These are phyloP conservation scores for Macquaria ambigua DNA, from an alignment of 2,113 vertebrate genomes.

Conservation along the genomic window DNA sequence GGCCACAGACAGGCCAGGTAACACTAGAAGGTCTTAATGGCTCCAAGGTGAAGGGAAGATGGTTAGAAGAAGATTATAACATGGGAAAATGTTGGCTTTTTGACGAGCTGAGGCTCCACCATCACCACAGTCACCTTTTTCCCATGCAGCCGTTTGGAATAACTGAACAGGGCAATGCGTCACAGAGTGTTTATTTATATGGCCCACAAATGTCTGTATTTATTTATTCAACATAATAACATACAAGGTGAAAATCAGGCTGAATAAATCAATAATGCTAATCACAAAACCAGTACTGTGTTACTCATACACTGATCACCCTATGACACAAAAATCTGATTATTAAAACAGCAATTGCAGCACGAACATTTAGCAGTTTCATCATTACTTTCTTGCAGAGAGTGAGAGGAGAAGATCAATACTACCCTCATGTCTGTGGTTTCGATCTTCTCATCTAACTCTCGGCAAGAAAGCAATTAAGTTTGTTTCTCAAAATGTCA, in stretches of 20 bases:
- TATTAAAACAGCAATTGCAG: not conserved
- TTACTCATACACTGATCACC: not conserved
- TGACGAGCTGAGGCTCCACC: slow-evolving; percentile 32
- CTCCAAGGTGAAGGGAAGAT: slow-evolving; percentile 71
- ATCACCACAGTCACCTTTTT: slow-evolving; percentile 23
- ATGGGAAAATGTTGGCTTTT: slow-evolving; percentile 66
- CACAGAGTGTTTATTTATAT: not conserved
- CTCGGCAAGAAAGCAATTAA: too few species aligned
- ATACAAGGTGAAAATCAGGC: not conserved
- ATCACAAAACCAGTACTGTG: not conserved
- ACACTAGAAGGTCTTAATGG: slow-evolving; percentile 79
- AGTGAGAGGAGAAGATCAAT: too few species aligned
- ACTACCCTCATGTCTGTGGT: too few species aligned
- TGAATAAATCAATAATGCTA: not conserved
- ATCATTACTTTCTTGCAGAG: not conserved
- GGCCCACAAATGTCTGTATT: not conserved
- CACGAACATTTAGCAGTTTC: not conserved
- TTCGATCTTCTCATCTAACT: too few species aligned
- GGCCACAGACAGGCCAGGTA: slow-evolving; percentile 71
- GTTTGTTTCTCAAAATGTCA: too few species aligned
- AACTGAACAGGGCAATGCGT: not conserved
- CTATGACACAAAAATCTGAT: not conserved
- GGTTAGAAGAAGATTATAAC: slow-evolving; percentile 69
- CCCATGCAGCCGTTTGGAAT: slow-evolving; percentile 12
- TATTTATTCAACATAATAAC: not conserved